These are phyloP conservation scores for Sylvia borin DNA, from an alignment of 2,797 vertebrate genomes.

Conservation along the genomic window DNA sequence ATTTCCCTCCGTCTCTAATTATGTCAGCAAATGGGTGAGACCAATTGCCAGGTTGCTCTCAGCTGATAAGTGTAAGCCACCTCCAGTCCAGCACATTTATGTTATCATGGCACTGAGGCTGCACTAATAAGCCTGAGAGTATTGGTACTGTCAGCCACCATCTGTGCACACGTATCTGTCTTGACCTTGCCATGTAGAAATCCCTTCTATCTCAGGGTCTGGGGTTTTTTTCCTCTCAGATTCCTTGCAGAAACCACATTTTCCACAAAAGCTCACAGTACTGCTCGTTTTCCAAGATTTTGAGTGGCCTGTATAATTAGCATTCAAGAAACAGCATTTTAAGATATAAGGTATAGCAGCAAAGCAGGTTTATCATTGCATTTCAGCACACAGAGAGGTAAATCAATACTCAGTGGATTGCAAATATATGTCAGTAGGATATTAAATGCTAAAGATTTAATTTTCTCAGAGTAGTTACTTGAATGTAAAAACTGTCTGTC, in stretches of 20 bases:
- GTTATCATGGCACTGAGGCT: not conserved
- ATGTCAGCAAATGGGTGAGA: not conserved
- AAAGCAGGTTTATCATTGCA: not conserved
- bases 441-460: not conserved
- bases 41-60: not conserved
- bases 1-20: not conserved
- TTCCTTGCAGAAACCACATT: not conserved
- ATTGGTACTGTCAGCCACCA: constrained; percentile 7
- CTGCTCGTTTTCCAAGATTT: not conserved
- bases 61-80: not conserved
- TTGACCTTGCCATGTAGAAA: not conserved
- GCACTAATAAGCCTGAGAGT: constrained; percentile 33
- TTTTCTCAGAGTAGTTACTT: not conserved
- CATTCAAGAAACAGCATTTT: not conserved
- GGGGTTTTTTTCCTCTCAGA: not conserved
- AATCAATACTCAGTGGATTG: not conserved
- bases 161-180: not conserved
- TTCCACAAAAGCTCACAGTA: not conserved
- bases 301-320: not conserved
- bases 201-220: not conserved
- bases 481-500: not conserved
- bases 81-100: not conserved
- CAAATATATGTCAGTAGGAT: not conserved
- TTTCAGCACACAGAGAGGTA: not conserved
- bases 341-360: not conserved